These are phyloP conservation scores for Delphinapterus leucas DNA, from an alignment of 2,113 vertebrate genomes.

Conservation along the genomic window DNA sequence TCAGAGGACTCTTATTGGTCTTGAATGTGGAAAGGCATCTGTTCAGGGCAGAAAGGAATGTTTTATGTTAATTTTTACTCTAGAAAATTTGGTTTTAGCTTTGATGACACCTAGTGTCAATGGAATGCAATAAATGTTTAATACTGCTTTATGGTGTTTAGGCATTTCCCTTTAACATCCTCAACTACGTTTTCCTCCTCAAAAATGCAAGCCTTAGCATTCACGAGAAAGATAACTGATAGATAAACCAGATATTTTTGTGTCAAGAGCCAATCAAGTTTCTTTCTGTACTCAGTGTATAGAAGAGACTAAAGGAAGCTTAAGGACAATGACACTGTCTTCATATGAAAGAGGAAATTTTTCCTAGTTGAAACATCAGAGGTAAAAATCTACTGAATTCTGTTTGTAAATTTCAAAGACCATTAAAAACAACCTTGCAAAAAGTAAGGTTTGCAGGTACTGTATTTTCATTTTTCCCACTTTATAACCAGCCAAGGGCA, in stretches of 20 bases:
- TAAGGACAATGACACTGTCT: not conserved
- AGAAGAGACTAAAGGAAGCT: not conserved
- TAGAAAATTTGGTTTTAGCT: conserved; percentile 40
- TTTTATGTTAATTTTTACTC: not conserved
- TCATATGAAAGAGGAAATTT: not conserved
- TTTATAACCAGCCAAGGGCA: not conserved
- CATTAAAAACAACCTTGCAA: not conserved
- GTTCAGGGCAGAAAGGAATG: conserved; percentile 18
- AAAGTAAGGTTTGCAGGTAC: not conserved
- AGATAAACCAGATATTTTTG: not conserved
- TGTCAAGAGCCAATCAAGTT: conserved; percentile 7
- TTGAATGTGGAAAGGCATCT: conserved; percentile 26
- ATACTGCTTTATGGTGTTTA: conserved; percentile 7
- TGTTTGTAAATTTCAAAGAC: conserved; percentile 36
- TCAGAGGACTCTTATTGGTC: not conserved
- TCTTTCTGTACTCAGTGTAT: not conserved
- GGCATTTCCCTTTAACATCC: not conserved
- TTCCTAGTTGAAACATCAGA: not conserved
- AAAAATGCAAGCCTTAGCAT: conserved; percentile 40
- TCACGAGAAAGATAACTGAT: conserved; percentile 5
- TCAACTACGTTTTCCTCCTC: not conserved
- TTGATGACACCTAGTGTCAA: conserved; percentile 52
- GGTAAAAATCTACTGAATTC: not conserved
- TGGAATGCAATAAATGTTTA: conserved; percentile 53
- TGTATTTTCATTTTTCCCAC: not conserved